A percentile compares a stretch with the other conserved stretches of the same genome.
Evolutionary conservation across 2,797 vertebrate genomes (phyloP).

Genomic region (Siniperca obscura): DNA sequence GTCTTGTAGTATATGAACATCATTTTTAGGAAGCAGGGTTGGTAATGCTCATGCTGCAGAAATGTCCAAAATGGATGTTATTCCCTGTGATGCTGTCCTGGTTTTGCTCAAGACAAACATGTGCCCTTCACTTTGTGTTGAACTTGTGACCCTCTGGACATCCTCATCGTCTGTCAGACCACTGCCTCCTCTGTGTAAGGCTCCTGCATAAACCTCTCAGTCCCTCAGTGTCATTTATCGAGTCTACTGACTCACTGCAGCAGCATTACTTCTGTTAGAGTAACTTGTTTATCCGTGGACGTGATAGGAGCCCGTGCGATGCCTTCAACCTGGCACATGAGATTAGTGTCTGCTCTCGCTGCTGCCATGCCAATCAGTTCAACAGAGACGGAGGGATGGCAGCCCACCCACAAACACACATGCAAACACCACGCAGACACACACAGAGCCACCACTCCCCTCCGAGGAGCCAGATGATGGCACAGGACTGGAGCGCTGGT

Average conservation of each 20-base stretch:
- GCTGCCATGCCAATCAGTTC: conserved; percentile 74
- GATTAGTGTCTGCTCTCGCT: conserved; percentile 71
- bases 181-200: conserved; percentile 15
- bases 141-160: conserved; percentile 38
- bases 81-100: neutral
- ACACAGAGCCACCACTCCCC: conserved; percentile 41
- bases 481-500: conserved; percentile 58
- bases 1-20: neutral
- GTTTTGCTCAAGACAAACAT: neutral
- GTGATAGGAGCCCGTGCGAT: conserved; percentile 57
- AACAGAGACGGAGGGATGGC: conserved; percentile 61
- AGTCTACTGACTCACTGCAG: conserved; percentile 52
- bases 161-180: conserved; percentile 12
- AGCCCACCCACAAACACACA: conserved; percentile 70
- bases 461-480: conserved; percentile 69
- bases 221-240: conserved; percentile 43
- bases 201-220: conserved; percentile 18
- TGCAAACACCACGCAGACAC: conserved; percentile 56
- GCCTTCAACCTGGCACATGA: conserved; percentile 71
- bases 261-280: conserved; percentile 54
- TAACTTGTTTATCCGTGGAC: conserved; percentile 66
- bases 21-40: neutral
- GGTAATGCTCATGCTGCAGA: neutral
- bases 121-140: conserved; percentile 11
- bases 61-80: neutral